Base-by-base conservation (phyloP, 2,797 vertebrate genomes). In the Anas bernieri region DNA sequence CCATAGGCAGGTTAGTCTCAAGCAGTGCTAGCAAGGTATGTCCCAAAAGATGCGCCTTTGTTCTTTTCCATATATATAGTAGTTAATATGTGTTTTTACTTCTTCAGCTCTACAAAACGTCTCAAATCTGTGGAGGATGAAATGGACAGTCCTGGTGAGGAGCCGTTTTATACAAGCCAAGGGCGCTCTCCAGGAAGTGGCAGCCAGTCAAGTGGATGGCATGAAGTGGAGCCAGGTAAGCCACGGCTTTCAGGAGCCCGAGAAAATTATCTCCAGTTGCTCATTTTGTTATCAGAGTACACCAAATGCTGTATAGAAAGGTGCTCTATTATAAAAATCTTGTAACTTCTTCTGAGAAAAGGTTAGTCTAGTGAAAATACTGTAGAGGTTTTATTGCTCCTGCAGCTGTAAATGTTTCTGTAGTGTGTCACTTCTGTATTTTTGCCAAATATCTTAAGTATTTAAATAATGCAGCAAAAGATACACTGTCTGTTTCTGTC, bases 101-200 rank as follows among this genome's bases (percentile, higher is more conserved):
- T 28, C 75, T 94, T 33, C 98, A 99, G 99, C 98, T 99, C 99
- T 93, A 99, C 99, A 52, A 99, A 99, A 97, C 99, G 99, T 97
- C 99, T 99, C 98, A 99, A 99, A 98, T 99, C 99, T 96, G 99
- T 99, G 98, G 99, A 99, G 98, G 99, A 99, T 91, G 99, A 99
- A 92, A 99, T 99, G 98, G 99, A 99, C 98, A 99, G 99, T 97
- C 99, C 99, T 15, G 98, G 99, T 21, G 99, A 99, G 97, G 99
- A 99, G 98, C 98, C 99, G 30, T 99, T 99, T 97, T 99, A 99
- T 97, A 98, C 99, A 31, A 98, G 98, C 96, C 99, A 99, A 98
- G 99, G 99, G 23, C 99, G 99, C 50, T 99, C 99, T 69, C 99
- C 99, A 0, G 99, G 99, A 94, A 99, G 98, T 11, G 99, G 99